These are phyloP conservation scores for Drosophila elegans DNA, from an alignment of 1,140 invertebrate genomes.

Conservation along the genomic window DNA sequence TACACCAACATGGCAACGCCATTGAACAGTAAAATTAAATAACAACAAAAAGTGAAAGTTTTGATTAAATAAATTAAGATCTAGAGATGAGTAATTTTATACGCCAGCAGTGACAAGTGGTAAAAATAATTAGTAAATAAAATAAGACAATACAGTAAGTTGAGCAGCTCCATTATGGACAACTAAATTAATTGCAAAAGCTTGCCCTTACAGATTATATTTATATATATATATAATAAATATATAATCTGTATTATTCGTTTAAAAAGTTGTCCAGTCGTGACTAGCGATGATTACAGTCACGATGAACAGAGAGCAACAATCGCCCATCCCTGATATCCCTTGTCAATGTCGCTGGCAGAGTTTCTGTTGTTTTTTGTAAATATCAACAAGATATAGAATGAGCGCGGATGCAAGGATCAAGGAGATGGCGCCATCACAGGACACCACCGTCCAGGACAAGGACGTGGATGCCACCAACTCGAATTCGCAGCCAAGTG, in stretches of 20 bases:
- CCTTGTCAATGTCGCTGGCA: constrained; percentile 37
- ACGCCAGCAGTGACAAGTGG: background rate
- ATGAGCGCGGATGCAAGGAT: constrained; percentile 32
- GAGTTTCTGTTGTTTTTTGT: constrained; percentile 8
- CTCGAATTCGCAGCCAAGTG: constrained; percentile 37
- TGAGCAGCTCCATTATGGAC: no score
- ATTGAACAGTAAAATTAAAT: constrained; percentile 10
- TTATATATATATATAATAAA: no score
- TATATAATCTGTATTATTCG: background rate
- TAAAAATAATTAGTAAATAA: background rate
- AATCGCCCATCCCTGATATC: constrained; percentile 33
- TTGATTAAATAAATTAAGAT: background rate
- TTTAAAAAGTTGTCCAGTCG: background rate
- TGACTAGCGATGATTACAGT: background rate
- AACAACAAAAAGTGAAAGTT: constrained; percentile 33
- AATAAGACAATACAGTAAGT: background rate
- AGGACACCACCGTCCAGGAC: background rate
- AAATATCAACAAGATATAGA: constrained; percentile 37
- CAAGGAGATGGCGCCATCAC: constrained; percentile 13
- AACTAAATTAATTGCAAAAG: no score
- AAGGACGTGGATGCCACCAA: constrained; percentile 18
- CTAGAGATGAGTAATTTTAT: background rate
- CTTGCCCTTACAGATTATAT: no score
- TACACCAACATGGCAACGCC: background rate
- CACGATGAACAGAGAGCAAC: constrained; percentile 4